Conservation (phyloP, 1,140 invertebrate genomes). For the Trachymyrmex septentrionalis region DNA sequence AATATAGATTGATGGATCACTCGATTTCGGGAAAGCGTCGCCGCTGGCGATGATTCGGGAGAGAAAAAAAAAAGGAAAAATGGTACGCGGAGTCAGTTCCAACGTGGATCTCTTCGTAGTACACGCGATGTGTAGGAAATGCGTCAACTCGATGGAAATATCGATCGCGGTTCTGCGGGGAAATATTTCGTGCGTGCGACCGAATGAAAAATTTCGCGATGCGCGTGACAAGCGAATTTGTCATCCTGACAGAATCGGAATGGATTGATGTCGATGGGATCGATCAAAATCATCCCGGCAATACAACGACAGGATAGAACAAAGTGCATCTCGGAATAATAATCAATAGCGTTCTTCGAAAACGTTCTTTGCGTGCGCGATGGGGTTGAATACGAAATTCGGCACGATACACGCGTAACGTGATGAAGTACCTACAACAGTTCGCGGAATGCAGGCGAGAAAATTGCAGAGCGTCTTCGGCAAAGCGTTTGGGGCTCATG, state of each 20-base stretch:
- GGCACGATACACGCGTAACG: not conserved
- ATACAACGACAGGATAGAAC: not conserved
- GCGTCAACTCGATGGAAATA: constrained; percentile 42
- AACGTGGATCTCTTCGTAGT: not conserved
- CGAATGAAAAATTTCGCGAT: constrained; percentile 27
- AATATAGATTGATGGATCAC: constrained; percentile 32
- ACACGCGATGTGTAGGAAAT: constrained; percentile 12
- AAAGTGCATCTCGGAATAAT: not conserved
- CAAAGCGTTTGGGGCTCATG: constrained; percentile 9
- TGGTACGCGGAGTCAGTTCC: not conserved
- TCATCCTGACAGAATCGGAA: not conserved
- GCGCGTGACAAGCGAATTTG: constrained; percentile 2
- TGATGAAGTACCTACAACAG: not conserved
- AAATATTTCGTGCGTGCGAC: constrained; percentile 24
- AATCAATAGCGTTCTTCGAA: constrained; percentile 1
- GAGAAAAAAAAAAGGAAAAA: not conserved
- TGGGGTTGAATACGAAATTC: constrained; percentile 20
- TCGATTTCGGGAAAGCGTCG: not conserved
- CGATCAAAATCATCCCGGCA: constrained; percentile 20
- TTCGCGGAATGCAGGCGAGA: constrained; percentile 35
- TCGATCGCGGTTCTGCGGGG: constrained; percentile 31
- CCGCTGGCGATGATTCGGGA: not conserved
- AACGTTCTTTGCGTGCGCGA: not conserved
- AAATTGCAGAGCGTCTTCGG: constrained; percentile 30
- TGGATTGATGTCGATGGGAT: not conserved